Evolutionary conservation across 2,797 vertebrate genomes (phyloP), one percentile per base, ranked within the genome.

Genomic region (Sciaenops ocellatus): DNA sequence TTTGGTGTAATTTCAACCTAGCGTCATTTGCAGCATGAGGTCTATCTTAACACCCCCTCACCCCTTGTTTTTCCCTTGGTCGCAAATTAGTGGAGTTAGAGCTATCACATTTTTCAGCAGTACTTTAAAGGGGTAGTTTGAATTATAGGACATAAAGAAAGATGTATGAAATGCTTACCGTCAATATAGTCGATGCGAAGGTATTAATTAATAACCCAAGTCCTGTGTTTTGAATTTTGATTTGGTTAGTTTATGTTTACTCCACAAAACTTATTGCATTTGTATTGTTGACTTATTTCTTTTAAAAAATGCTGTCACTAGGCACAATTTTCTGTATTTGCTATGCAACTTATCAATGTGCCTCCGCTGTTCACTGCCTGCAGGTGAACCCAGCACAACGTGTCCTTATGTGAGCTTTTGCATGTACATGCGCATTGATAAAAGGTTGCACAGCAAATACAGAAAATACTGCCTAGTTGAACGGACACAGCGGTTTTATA

Each of bases 391-490:
- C 47, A 18, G 47, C 47, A 48, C 47, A 48, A 54, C 52, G 1
- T 26, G 52, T 54, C 22, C 52, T 54, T 54, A 54, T 1, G 24
- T 22, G 4, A 54, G 52, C 52, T 54, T 54, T 54, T 26, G 22
- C 52, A 26, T 26, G 22, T 54, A 15, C 51, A 54, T 54, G 9
- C 5, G 2, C 51, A 24, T 6, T 54, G 51, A 24, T 54, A 54
- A 54, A 24, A 54, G 51, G 51, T 54, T 54, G 22, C 51, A 54
- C 51, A 54, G 22, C 51, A 54, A 54, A 15, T 54, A 54, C 51
- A 54, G 51, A 54, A 26, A 15, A 54, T 54, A 15, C 12, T 54
- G 51, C 22, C 51, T 26, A 54, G 47, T 24, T 54, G 22, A 26
- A 54, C 6, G 51, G 51, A 54, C 22, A 24, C 51, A 48, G 46